Conservation (phyloP, 2,113 vertebrate genomes). For the Eulacestoma nigropectus region DNA sequence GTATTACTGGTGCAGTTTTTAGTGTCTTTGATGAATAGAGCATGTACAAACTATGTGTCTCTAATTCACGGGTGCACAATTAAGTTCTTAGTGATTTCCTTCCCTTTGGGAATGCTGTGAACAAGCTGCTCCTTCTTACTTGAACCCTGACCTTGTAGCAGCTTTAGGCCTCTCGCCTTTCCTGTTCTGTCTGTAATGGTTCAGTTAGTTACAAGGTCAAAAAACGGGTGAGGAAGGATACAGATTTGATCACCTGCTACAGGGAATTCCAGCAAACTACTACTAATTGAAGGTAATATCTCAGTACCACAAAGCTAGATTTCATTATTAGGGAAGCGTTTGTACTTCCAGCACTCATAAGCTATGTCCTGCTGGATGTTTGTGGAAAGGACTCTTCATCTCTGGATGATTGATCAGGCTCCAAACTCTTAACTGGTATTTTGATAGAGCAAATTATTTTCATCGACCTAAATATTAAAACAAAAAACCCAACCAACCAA, state of each 20-base stretch:
- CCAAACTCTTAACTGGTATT: not conserved
- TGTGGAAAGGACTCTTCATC: not conserved
- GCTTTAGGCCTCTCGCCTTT: not conserved
- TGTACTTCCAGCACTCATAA: not conserved
- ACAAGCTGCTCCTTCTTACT: not conserved
- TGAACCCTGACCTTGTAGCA: not conserved
- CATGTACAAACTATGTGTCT: not conserved
- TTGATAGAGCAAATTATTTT: not conserved
- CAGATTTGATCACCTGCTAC: not conserved
- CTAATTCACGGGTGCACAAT: not conserved
- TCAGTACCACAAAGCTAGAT: not conserved
- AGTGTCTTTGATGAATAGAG: not conserved
- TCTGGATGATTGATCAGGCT: not conserved
- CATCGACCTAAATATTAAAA: not conserved
- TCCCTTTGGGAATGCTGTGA: constrained; percentile 3
- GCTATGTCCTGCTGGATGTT: not conserved
- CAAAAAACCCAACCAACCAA: not conserved
- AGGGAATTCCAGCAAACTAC: not conserved
- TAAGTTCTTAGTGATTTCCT: not conserved
- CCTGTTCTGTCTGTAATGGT: not conserved
- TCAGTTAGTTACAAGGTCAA: not conserved
- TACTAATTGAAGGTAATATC: not conserved
- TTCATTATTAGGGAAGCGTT: not conserved
- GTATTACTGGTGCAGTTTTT: not conserved
- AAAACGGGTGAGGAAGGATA: not conserved